These are phyloP conservation scores for Prionace glauca DNA, from an alignment of 2,797 vertebrate species.

Conservation along the genomic window DNA sequence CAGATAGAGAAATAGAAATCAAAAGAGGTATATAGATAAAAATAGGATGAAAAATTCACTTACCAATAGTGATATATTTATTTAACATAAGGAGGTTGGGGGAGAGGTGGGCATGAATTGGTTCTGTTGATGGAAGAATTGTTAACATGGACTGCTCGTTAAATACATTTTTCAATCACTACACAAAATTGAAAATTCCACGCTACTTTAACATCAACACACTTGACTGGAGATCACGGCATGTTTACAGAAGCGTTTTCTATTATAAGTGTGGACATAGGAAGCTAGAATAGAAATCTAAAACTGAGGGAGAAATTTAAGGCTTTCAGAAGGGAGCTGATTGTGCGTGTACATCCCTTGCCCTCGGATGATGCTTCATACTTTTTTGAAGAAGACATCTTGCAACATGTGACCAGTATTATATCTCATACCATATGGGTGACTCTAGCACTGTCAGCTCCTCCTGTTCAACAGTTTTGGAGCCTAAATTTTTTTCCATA, in stretches of 20 bases:
- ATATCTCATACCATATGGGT: neutral
- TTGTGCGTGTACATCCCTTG: neutral
- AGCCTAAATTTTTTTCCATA: neutral
- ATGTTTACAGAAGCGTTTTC: neutral
- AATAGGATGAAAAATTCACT: neutral
- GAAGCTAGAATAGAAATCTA: neutral
- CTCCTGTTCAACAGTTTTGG: neutral
- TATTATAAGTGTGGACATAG: neutral
- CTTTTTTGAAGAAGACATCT: neutral
- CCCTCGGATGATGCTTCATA: neutral
- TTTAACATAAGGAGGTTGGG: neutral
- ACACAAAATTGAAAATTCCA: neutral
- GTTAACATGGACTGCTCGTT: neutral
- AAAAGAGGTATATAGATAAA: neutral
- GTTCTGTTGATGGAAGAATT: neutral
- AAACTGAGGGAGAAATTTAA: neutral
- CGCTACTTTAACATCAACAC: neutral
- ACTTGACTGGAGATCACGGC: neutral
- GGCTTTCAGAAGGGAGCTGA: neutral
- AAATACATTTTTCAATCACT: neutral
- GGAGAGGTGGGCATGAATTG: neutral
- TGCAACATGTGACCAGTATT: neutral
- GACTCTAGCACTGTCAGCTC: neutral
- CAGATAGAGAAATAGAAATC: neutral
- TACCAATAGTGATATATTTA: neutral